These are phyloP conservation scores for Avahi laniger DNA, from an alignment of 2,797 vertebrate species.

Conservation along the genomic window DNA sequence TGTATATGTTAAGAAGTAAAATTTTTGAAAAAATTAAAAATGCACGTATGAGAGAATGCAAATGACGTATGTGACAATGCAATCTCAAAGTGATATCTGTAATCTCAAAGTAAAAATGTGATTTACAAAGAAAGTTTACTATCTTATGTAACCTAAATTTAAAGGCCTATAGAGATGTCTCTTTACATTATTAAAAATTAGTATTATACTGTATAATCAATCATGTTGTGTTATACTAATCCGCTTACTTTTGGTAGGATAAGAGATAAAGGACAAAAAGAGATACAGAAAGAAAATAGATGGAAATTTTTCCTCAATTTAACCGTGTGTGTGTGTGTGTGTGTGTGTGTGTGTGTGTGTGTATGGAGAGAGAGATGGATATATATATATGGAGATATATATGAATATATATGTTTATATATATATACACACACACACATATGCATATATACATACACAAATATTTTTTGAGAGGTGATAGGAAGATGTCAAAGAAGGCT, in stretches of 20 bases:
- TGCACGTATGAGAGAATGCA: not conserved
- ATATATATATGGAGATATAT: no score
- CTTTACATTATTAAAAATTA: not conserved
- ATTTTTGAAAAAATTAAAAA: not conserved
- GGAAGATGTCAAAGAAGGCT: not conserved
- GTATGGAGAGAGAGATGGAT: no score
- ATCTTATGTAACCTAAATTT: not conserved
- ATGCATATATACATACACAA: no score
- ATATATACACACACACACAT: not conserved
- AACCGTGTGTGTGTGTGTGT: not conserved
- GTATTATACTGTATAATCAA: slow-evolving; percentile 6
- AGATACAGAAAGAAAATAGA: not conserved
- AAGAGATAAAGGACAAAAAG: not conserved
- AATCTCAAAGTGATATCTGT: not conserved
- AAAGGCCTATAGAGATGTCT: not conserved
- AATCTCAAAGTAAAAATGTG: slow-evolving; percentile 1
- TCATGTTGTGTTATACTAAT: not conserved
- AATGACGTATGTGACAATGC: not conserved
- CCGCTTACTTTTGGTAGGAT: not conserved
- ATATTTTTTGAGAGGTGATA: not conserved
- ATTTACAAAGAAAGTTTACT: not conserved
- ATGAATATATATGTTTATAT: no score
- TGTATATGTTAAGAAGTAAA: not conserved
- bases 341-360: no score
- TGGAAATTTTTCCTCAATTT: not conserved